phyloP scores from a whole-genome alignment of 2,113 vertebrate genomes.

The Cygnus atratus region DNA sequence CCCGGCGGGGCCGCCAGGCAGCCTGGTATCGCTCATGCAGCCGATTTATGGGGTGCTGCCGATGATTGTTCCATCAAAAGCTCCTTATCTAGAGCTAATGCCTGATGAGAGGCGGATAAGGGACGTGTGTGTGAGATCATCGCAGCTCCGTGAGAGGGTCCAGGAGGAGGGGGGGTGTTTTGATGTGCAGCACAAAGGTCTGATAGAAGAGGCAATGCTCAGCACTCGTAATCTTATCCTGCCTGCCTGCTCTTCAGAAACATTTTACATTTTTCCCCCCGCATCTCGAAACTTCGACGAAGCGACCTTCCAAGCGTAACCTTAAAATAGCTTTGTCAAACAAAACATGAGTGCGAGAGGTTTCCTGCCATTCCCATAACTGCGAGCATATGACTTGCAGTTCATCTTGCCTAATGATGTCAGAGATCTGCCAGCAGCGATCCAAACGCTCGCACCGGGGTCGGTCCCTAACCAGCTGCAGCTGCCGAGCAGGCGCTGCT shows the following conservation, averaged over 20 bases:
- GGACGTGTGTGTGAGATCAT: background rate
- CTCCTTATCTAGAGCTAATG: background rate
- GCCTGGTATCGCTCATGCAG: background rate
- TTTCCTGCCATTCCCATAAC: conserved; percentile 69
- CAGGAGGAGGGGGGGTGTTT: background rate
- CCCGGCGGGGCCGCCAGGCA: fast-evolving
- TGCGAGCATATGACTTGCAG: conserved; percentile 62
- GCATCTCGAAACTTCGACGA: background rate
- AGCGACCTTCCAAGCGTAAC: background rate
- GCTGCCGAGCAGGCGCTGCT: conserved; percentile 26
- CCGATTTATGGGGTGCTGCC: background rate
- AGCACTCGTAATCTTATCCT: background rate
- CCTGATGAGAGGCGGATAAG: background rate
- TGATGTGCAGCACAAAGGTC: background rate
- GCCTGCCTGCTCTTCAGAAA: conserved; percentile 18
- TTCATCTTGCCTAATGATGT: conserved; percentile 66
- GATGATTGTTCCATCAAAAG: background rate
- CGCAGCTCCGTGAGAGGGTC: background rate
- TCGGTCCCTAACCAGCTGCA: conserved; percentile 69
- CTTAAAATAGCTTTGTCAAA: conserved; percentile 66
- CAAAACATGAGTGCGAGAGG: conserved; percentile 40
- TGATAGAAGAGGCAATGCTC: background rate
- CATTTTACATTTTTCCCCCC: background rate
- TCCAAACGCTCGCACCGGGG: conserved; percentile 46
- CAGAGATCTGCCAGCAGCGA: conserved; percentile 70